Evolutionary conservation across 2,888 invertebrate genomes (phyloP).

Genomic region (Eupithecia insigniata): DNA sequence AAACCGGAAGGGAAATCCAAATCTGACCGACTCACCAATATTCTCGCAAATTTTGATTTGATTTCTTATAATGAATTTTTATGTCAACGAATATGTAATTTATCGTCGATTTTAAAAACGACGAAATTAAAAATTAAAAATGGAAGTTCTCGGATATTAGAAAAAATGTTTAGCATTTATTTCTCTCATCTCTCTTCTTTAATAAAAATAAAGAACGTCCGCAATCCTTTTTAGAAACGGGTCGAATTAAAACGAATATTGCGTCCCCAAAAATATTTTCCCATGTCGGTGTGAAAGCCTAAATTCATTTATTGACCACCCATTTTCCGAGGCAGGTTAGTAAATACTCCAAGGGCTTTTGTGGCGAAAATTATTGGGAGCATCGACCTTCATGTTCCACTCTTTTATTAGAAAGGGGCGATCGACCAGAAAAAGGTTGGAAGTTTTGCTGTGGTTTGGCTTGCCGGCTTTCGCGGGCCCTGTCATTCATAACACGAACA

Average conservation of each 20-base stretch:
- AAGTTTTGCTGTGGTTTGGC: slow-evolving; percentile 9
- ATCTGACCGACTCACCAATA: neutral
- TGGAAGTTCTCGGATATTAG: no score
- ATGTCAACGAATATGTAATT: neutral
- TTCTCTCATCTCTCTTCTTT: neutral
- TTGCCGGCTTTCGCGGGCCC: slow-evolving; percentile 18
- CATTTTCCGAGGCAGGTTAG: slow-evolving; percentile 23
- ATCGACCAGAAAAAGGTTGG: slow-evolving; percentile 33
- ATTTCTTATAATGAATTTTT: neutral
- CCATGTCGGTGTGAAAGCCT: neutral
- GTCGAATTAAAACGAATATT: neutral
- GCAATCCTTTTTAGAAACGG: neutral
- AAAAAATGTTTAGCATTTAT: neutral
- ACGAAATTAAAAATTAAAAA: no score
- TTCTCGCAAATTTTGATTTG: neutral
- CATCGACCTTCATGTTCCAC: slow-evolving; percentile 30
- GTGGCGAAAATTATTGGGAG: slow-evolving; percentile 31
- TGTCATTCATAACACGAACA: neutral
- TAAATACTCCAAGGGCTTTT: slow-evolving; percentile 31
- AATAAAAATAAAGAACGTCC: neutral
- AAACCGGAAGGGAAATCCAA: no score
- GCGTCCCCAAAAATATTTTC: slow-evolving; percentile 9
- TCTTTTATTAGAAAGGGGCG: slow-evolving; percentile 32
- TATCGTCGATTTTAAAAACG: neutral
- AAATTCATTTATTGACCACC: slow-evolving; percentile 23